These are phyloP conservation scores for Apocheima hispidaria DNA, from an alignment of 2,888 invertebrate species.

Conservation along the genomic window DNA sequence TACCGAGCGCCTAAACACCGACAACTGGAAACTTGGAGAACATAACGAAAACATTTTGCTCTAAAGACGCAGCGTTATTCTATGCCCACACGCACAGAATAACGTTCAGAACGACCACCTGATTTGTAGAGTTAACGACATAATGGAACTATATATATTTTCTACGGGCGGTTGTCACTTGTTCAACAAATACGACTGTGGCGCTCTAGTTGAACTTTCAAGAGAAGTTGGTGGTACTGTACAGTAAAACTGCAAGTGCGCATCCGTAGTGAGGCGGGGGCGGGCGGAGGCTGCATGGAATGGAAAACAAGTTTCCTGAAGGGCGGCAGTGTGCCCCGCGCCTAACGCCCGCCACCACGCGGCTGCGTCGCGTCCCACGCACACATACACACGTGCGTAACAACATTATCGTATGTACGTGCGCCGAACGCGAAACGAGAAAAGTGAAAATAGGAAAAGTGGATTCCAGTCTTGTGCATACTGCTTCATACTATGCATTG, in stretches of 20 bases:
- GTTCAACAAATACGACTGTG: not conserved
- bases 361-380: constrained; percentile 50
- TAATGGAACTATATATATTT: not conserved
- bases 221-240: constrained; percentile 18
- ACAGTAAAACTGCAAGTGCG: constrained; percentile 75
- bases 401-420: constrained; percentile 40
- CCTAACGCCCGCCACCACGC: constrained; percentile 55
- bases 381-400: constrained; percentile 35
- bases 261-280: constrained; percentile 61
- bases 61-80: constrained; percentile 25
- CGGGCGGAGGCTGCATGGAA: constrained; percentile 77
- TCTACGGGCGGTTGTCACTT: not conserved
- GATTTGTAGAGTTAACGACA: not conserved
- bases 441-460: constrained; percentile 46
- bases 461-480: constrained; percentile 37
- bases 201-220: not conserved
- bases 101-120: constrained; percentile 36
- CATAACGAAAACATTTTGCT: constrained; percentile 29
- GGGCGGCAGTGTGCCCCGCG: constrained; percentile 80
- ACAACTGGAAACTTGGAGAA: constrained; percentile 17
- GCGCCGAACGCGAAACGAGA: constrained; percentile 43
- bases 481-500: constrained; percentile 33
- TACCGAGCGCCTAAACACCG: constrained; percentile 19
- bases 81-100: constrained; percentile 22
- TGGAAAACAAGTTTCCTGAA: constrained; percentile 67